phyloP scores from a whole-genome alignment of 2,113 vertebrate genomes.

The Chloropsis cyanopogon region DNA sequence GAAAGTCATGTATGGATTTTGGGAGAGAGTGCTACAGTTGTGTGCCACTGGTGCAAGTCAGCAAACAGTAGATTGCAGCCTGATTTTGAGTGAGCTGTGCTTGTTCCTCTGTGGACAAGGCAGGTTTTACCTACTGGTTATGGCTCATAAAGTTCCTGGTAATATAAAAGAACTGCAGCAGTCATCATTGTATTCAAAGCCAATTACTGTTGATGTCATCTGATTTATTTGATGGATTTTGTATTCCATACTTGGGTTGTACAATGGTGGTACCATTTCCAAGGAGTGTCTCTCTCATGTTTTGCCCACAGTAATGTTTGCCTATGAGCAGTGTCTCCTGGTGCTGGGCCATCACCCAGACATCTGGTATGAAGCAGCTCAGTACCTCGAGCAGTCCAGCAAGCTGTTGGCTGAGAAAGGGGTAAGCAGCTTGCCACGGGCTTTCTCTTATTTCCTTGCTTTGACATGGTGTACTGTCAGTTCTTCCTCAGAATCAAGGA shows the following conservation, averaged over 20 bases:
- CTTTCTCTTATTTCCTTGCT: background rate
- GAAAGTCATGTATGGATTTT: background rate
- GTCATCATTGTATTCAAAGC: background rate
- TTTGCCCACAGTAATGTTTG: slow-evolving; percentile 90
- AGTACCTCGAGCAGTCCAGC: slow-evolving; percentile 98
- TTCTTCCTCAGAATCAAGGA: background rate
- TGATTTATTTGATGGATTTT: background rate
- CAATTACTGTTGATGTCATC: background rate
- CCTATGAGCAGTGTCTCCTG: slow-evolving; percentile 97
- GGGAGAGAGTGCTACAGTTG: accelerated
- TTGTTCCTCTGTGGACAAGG: background rate
- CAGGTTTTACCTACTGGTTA: background rate
- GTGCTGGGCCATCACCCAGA: slow-evolving; percentile 98
- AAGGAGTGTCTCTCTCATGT: background rate
- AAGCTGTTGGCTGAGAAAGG: slow-evolving; percentile 97
- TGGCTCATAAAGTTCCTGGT: background rate
- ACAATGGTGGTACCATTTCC: background rate
- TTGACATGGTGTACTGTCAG: background rate
- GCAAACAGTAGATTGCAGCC: background rate
- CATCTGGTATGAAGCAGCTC: slow-evolving; percentile 98
- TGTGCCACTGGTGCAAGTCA: background rate
- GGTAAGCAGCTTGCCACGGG: slow-evolving; percentile 70
- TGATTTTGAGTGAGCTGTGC: background rate
- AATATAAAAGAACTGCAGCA: background rate
- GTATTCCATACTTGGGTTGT: background rate